Conservation (phyloP, 2,113 vertebrate genomes). For the Lampris incognitus region DNA sequence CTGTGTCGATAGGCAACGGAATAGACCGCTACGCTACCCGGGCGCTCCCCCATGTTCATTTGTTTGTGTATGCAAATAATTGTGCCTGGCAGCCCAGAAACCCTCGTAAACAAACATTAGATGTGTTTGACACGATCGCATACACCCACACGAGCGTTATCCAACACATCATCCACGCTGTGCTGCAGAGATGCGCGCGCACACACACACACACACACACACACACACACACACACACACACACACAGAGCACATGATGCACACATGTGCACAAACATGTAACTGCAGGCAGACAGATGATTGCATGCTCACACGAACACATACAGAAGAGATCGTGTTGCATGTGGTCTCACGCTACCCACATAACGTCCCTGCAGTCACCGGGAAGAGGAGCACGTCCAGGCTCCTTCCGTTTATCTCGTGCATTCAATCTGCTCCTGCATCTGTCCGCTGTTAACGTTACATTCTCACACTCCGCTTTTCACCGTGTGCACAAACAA, state of each 20-base stretch:
- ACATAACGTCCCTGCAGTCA: constrained; percentile 32
- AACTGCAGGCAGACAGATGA: no score
- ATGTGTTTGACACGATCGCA: background rate
- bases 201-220: constrained; percentile 24
- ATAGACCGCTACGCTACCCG: no score
- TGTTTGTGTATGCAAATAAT: background rate
- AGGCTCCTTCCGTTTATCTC: constrained; percentile 50
- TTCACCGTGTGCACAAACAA: constrained; percentile 4
- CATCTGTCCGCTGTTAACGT: background rate
- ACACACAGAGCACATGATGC: no score
- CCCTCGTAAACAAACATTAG: background rate
- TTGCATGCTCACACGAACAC: no score
- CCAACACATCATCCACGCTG: background rate
- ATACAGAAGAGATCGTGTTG: no score
- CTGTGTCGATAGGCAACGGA: no score
- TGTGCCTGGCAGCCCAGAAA: background rate
- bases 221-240: constrained; percentile 1
- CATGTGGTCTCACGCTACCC: no score
- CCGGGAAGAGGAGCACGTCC: constrained; percentile 41
- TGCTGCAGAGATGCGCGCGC: background rate
- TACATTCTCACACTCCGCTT: constrained; percentile 42
- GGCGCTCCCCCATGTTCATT: no score
- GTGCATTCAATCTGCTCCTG: constrained; percentile 28
- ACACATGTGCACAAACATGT: no score
- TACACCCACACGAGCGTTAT: background rate